These are phyloP conservation scores for Lathronympha strigana DNA, from an alignment of 2,888 invertebrate species.

Conservation along the genomic window DNA sequence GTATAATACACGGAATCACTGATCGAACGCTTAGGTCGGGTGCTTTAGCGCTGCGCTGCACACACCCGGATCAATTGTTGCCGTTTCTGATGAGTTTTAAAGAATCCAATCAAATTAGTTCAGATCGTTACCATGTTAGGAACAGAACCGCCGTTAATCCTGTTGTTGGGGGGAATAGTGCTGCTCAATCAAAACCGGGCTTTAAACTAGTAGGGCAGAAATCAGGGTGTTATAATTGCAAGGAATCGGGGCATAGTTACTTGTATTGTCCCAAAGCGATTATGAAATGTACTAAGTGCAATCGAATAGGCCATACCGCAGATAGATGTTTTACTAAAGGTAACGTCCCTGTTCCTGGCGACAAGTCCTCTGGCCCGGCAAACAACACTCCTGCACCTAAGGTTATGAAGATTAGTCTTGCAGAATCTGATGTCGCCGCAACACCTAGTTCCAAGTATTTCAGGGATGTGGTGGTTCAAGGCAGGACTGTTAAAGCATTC, in stretches of 20 bases:
- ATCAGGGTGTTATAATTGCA: conserved; percentile 1
- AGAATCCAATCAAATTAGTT: not conserved
- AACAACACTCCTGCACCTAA: no score
- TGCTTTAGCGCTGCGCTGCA: not conserved
- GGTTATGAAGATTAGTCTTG: not conserved
- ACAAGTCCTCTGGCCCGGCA: not conserved
- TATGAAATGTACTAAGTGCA: not conserved
- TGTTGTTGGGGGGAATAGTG: not conserved
- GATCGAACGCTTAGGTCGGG: not conserved
- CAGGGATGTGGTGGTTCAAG: not conserved
- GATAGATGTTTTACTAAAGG: not conserved
- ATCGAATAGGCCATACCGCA: not conserved
- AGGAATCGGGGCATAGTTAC: not conserved
- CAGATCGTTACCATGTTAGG: not conserved
- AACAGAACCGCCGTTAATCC: not conserved
- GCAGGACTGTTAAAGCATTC: not conserved
- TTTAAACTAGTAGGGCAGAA: not conserved
- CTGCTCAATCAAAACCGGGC: not conserved
- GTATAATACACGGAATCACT: not conserved
- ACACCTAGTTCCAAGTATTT: not conserved
- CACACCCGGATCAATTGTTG: not conserved
- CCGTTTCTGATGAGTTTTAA: not conserved
- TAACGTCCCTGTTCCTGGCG: no score
- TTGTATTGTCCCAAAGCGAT: not conserved
- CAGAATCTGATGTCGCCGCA: not conserved